Conservation (phyloP, 2,113 vertebrate genomes). For the Formicarius rufipectus region DNA sequence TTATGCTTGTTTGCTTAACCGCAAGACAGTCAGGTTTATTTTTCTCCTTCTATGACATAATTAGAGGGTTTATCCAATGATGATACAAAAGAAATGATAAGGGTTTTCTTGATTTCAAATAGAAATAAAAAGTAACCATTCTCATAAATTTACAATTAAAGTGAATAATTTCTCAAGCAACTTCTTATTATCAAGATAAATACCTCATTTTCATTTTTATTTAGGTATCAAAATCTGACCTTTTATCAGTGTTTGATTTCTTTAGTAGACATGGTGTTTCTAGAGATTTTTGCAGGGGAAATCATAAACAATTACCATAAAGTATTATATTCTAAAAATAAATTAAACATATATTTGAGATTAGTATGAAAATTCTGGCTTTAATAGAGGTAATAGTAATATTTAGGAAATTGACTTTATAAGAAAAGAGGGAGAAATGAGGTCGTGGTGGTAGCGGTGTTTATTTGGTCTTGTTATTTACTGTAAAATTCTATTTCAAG, state of each 20-base stretch:
- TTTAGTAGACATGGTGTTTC: background rate
- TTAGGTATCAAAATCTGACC: background rate
- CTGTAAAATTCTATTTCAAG: background rate
- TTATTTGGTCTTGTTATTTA: background rate
- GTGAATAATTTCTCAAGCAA: background rate
- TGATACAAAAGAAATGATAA: background rate
- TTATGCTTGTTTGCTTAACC: background rate
- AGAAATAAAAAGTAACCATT: background rate
- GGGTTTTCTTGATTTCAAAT: background rate
- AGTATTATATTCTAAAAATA: background rate
- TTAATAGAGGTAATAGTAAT: background rate
- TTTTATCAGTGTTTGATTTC: background rate
- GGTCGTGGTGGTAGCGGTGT: accelerated
- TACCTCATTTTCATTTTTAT: background rate
- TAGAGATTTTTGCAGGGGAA: background rate
- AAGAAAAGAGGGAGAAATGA: background rate
- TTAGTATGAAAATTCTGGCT: background rate
- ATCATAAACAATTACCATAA: background rate
- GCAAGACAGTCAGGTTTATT: background rate
- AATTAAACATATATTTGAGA: background rate
- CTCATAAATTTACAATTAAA: background rate
- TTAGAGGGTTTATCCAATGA: background rate
- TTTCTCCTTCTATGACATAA: background rate
- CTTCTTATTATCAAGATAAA: background rate
- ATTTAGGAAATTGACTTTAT: background rate